Evolutionary conservation across 2,113 vertebrate species (phyloP).

Genomic region (Capra hircus): DNA sequence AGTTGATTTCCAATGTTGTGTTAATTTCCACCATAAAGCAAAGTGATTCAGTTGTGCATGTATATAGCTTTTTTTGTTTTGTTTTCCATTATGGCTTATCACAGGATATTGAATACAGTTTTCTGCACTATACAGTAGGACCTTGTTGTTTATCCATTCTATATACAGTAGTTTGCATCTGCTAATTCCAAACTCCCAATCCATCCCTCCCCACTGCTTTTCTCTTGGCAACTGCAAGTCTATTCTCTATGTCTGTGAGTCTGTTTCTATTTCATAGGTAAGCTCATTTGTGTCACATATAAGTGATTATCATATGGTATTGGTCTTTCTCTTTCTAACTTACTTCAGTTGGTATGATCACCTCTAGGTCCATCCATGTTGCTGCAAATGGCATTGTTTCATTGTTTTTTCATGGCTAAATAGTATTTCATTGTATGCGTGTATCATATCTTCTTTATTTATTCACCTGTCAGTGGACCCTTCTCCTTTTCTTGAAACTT

Average conservation of each 20-base stretch:
- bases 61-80: background rate
- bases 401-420: background rate
- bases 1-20: background rate
- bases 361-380: background rate
- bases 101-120: background rate
- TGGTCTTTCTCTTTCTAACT: background rate
- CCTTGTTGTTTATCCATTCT: background rate
- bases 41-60: background rate
- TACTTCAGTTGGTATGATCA: background rate
- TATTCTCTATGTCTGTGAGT: background rate
- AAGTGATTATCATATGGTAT: background rate
- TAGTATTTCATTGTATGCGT: background rate
- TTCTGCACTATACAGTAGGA: background rate
- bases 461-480: background rate
- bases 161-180: background rate
- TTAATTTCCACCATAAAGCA: background rate
- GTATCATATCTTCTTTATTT: background rate
- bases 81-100: background rate
- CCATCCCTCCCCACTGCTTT: background rate
- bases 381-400: background rate
- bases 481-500: background rate
- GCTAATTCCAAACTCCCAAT: background rate
- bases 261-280: background rate
- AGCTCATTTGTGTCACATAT: background rate
- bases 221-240: background rate